A percentile compares a stretch with the other conserved stretches of the same genome.
Conservation (phyloP, 2,113 vertebrate genomes). For the Odobenus rosmarus region DNA sequence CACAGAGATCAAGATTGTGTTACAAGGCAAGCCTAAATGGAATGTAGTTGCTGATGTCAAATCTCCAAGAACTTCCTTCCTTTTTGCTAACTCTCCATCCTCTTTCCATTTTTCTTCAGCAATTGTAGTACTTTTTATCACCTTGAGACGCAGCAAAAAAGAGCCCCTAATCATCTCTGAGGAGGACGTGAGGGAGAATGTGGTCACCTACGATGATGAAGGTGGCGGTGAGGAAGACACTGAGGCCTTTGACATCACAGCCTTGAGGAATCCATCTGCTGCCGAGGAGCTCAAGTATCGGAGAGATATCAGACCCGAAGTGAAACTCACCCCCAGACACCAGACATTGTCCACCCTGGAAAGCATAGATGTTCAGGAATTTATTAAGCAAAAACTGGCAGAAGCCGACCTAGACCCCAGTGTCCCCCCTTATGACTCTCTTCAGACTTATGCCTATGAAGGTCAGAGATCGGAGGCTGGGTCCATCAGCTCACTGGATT, state of each 20-base stretch:
- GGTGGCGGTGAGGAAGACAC: conserved; percentile 98
- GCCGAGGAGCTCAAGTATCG: conserved; percentile 95
- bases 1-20: accelerated
- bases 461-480: conserved; percentile 94
- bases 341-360: conserved; percentile 87
- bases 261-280: conserved; percentile 93
- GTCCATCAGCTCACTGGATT: conserved; percentile 96
- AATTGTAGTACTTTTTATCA: conserved; percentile 97
- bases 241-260: conserved; percentile 97
- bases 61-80: neutral
- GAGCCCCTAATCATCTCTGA: conserved; percentile 97
- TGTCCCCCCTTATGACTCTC: conserved; percentile 96
- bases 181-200: conserved; percentile 97
- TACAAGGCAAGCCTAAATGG: accelerated
- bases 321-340: conserved; percentile 80
- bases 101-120: conserved; percentile 85
- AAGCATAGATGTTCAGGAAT: conserved; percentile 92
- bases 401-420: conserved; percentile 94
- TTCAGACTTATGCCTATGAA: conserved; percentile 98
- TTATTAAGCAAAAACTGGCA: conserved; percentile 93
- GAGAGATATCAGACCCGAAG: conserved; percentile 93
- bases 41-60: neutral
- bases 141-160: conserved; percentile 94
- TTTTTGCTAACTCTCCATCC: neutral
- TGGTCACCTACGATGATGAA: conserved; percentile 98